Evolutionary conservation across 2,888 invertebrate genomes (phyloP), one percentile per base, ranked within the genome.

Genomic region (Cosmopolites sordidus): DNA sequence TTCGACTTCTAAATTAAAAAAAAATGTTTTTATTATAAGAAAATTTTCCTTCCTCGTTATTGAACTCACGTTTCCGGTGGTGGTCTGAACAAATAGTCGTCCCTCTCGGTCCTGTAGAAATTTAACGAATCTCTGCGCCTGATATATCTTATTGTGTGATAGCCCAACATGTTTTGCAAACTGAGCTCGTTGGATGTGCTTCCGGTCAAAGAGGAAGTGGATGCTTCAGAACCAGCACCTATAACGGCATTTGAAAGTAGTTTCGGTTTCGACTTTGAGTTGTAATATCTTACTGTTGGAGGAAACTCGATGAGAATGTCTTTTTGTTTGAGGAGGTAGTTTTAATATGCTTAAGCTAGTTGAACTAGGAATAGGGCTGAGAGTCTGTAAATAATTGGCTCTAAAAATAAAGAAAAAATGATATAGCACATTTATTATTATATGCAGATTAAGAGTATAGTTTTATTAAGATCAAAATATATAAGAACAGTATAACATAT

Each of bases 291-390:
- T 71, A 82, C 69, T 82, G 52, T 80, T 79, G 41, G 78, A 76
- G 9, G 82, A 81, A 40, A 79, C 77, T 43, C 80, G 74, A 54
- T 80, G 73, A 44, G 78, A 60, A 15, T 51, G 49, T 43, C 65
- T 54, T 51, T 60, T 62, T 16, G 61, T 46, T 75, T 49, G 78
- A 78, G 11, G 78, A 72, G 69, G 75, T 49, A 71, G 58, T 59
- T 68, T 71, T 42, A 73, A 60, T 15, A 72, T 71, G 55, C 68
- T 70, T 61, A 86, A 70, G 75, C 87, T 86, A 53, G 87, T 87
- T 59, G 89, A 86, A 72, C 92, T 92, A 15, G 92, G 89, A 68
- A 93, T 91, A 1, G 93, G 92, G 74, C 92, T 93, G 17, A 94
- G 78, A 43, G 88, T 87, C 66, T 86, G 82, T 60, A 86, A 81